phyloP scores from a whole-genome alignment of 2,797 vertebrate species.

The Lagothrix lagotricha region DNA sequence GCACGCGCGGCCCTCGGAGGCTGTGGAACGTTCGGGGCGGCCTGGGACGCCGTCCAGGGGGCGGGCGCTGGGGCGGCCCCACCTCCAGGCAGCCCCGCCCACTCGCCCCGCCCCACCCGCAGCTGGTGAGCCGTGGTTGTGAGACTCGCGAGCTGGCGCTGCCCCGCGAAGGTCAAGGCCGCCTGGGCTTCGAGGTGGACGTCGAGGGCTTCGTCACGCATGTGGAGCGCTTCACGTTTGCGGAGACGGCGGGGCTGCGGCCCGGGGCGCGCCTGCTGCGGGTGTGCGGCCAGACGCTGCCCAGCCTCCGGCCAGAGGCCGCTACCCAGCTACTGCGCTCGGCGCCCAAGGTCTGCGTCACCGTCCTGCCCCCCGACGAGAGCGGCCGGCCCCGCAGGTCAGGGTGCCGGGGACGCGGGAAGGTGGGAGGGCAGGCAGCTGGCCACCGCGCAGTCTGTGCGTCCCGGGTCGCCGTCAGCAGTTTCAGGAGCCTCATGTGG shows the following conservation, averaged over 20 bases:
- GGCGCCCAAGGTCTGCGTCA: constrained; percentile 93
- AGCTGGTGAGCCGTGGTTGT: constrained; percentile 94
- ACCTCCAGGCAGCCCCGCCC: neutral
- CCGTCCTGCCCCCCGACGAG: constrained; percentile 93
- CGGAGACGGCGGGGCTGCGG: constrained; percentile 92
- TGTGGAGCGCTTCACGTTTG: constrained; percentile 93
- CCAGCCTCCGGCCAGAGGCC: constrained; percentile 87
- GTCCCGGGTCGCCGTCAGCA: neutral
- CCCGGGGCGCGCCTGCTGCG: constrained; percentile 91
- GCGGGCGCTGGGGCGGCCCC: rapidly evolving
- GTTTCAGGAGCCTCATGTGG: neutral
- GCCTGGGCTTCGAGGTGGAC: constrained; percentile 93
- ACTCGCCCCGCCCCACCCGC: neutral
- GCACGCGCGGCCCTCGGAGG: too few relatives aligned
- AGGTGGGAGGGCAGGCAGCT: neutral
- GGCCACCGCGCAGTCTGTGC: neutral
- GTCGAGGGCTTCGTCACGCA: constrained; percentile 93
- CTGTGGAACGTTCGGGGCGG: neutral
- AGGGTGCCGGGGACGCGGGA: neutral
- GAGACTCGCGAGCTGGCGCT: constrained; percentile 93
- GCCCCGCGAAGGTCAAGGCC: constrained; percentile 91
- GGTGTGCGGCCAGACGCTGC: constrained; percentile 90
- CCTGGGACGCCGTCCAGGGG: neutral
- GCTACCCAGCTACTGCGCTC: constrained; percentile 88
- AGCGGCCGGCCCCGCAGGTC: constrained; percentile 94